Evolutionary conservation across 2,113 vertebrate species (phyloP), one percentile per base, ranked within the genome.

Genomic region (Nerophis lumbriciformis): DNA sequence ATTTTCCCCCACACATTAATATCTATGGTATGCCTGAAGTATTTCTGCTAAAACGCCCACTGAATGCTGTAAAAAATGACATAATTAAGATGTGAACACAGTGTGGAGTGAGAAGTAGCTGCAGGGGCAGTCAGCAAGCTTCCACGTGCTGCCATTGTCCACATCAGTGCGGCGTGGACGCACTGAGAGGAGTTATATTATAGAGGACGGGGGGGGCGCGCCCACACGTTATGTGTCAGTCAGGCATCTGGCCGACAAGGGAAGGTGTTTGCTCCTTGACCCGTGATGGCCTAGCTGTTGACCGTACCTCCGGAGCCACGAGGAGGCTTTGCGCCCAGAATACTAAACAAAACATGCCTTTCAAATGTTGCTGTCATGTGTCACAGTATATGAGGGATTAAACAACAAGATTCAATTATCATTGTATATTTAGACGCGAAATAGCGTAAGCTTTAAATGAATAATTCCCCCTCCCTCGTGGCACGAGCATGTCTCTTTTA

Each of bases 261-360:
- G 36, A 69, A 80, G 76, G 79, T 73, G 87, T 81, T 71, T 80
- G 80, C 73, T 84, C 66, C 69, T 35, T 85, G 84, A 88, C 85
- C 87, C 70, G 45, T 75, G 80, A 63, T 51, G 56, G 44, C 75
- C 67, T 49, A 5, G 64, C 78, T 65, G 76, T 52, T 60, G 61
- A 65, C 73, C 77, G 63, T 73, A 63, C 80, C 70, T 76, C 64
- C 16, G 59, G 66, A 66, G 75, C 70, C 21, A 42, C 57, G 64
- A 69, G 61, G 66, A 73, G 62, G 38, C 60, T 65, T 49, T 12
- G n/a, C 36, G 61, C 15, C 28, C 44, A 72, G 60, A 74, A 66
- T 66, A 63, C 57, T 8, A 81, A 61, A 80, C 73, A 69, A 54
- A 78, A 59, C 65, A 73, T 53, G 4, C 50, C 67, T 52, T 65